Evolutionary conservation across 2,888 invertebrate genomes (phyloP).

Genomic region (Drosophila meridiana): DNA sequence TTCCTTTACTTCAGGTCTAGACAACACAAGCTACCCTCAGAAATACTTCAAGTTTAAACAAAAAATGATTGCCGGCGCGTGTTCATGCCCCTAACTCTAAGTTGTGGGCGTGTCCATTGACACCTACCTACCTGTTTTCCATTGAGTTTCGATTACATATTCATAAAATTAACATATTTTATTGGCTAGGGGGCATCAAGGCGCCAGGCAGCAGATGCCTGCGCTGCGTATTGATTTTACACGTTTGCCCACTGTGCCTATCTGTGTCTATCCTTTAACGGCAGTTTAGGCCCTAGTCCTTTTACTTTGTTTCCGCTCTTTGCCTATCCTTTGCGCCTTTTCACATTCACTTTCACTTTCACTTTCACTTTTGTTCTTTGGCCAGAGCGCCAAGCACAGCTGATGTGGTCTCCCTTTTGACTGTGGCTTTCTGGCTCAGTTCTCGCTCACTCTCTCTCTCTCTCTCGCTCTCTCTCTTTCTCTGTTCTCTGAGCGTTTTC

Average conservation of each 20-base stretch:
- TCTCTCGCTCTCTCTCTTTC: neutral
- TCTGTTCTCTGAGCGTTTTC: neutral
- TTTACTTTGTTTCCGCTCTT: slow-evolving; percentile 24
- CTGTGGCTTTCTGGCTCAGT: slow-evolving; percentile 20
- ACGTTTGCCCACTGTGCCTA: slow-evolving; percentile 27
- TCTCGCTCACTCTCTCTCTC: neutral
- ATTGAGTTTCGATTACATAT: slow-evolving; percentile 45
- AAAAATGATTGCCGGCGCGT: slow-evolving; percentile 22
- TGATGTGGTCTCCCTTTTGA: slow-evolving; percentile 33
- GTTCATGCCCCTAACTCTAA: neutral
- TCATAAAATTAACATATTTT: slow-evolving; percentile 61
- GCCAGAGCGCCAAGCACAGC: neutral
- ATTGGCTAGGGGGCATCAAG: slow-evolving; percentile 44
- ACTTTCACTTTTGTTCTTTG: slow-evolving; percentile 11
- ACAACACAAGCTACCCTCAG: neutral
- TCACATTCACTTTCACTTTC: slow-evolving; percentile 10
- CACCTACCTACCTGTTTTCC: slow-evolving; percentile 45
- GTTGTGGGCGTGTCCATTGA: slow-evolving; percentile 21
- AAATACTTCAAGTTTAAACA: neutral
- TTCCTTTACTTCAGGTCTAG: neutral
- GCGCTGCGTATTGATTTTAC: slow-evolving; percentile 68
- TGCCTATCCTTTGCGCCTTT: neutral
- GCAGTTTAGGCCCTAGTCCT: slow-evolving; percentile 24
- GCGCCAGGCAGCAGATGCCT: slow-evolving; percentile 49
- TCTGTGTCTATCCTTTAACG: slow-evolving; percentile 59